Conservation (phyloP, 2,113 vertebrate species). For the Scomber colias region DNA sequence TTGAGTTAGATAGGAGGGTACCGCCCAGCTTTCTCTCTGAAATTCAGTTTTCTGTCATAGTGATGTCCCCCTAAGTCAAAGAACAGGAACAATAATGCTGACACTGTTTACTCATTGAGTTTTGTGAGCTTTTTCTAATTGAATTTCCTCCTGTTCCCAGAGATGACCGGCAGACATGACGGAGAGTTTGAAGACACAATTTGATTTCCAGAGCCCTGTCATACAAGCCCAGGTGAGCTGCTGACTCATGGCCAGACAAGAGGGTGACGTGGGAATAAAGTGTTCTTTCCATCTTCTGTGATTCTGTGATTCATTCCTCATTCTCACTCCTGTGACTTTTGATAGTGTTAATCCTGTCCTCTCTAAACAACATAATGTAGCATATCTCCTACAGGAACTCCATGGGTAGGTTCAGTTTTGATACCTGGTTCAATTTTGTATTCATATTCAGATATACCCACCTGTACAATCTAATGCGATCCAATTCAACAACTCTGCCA, state of each 20-base stretch:
- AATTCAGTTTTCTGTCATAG: background rate
- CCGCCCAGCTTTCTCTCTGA: background rate
- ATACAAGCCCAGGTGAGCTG: conserved; percentile 93
- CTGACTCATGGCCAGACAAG: background rate
- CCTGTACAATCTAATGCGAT: no score
- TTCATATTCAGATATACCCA: no score
- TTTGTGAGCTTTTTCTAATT: background rate
- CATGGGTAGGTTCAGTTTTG: no score
- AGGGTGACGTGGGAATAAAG: background rate
- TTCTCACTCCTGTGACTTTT: no score
- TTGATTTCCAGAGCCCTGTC: conserved; percentile 92
- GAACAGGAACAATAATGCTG: background rate
- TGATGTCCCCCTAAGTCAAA: background rate
- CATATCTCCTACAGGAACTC: no score
- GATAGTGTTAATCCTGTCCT: no score
- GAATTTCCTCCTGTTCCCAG: conserved; percentile 15
- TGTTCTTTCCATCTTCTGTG: background rate
- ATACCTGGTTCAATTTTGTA: no score
- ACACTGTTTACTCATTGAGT: background rate
- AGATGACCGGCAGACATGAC: conserved; percentile 80
- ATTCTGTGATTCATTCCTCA: no score
- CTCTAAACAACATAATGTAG: no score
- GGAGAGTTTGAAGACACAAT: conserved; percentile 89
- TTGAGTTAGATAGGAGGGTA: background rate
- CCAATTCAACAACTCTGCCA: no score